Base-by-base conservation (phyloP, 2,113 vertebrate genomes). In the Caloenas nicobarica region DNA sequence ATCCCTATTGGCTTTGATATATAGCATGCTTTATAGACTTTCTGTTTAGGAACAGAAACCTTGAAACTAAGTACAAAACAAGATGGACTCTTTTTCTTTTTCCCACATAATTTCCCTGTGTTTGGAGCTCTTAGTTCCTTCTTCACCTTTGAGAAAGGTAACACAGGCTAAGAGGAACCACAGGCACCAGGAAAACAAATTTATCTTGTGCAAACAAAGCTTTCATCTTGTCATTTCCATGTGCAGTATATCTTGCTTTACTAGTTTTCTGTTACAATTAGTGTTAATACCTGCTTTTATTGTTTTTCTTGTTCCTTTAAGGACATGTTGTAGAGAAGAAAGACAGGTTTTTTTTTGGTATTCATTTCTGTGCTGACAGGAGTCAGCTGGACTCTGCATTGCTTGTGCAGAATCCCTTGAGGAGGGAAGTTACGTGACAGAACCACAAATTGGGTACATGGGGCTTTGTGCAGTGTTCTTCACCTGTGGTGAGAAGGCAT, bases 271-370 rank as follows among this genome's bases (percentile, higher is more conserved):
- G 44, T 77, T 71, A 76, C 56, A 65, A 72, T 68, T 91, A 87
- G 48, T 38, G 21, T 50, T 79, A 94, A 69, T 88, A 89, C 17
- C 40, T 77, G 64, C 12, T 88, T 93, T 80, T 79, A 80, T 65
- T 82, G 16, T 57, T 85, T 85, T 91, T 95, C 44, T 76, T 48
- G 40, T 80, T 93, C 50, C 42, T 94, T 88, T 62, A 76, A 86
- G 22, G 24, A 61, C 31, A 62, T 11, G 11, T 14, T 81, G 26
- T 21, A 80, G 24, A 87, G 84, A 93, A 53, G 61, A 93, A 87
- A 69, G 44, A 72, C 53, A 57, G 24, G 70, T 48, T 91, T 9
- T 3, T 3, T 86, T 72, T 65, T 3, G 1, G 24, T 56, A 57
- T 69, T 88, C 1, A 48, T 72, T 91, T 87, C 61, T 89, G 31